Percentiles rank a stretch among this genome's conserved stretches.
Conservation (phyloP, 2,113 vertebrate species). For the Seriola aureovittata region DNA sequence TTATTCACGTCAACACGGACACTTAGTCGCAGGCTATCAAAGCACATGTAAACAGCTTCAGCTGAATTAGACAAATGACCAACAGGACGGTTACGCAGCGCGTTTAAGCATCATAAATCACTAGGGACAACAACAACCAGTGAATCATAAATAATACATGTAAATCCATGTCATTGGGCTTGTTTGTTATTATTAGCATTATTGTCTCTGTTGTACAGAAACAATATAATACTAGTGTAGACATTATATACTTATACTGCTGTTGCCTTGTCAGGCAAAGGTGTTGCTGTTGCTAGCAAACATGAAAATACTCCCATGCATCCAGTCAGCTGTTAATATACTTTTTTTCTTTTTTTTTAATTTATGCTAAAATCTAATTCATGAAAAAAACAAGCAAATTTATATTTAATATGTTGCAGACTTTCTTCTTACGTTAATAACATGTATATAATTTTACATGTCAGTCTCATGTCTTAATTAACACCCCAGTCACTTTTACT, state of each 20-base stretch:
- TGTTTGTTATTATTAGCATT: background rate
- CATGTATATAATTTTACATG: too few relatives aligned
- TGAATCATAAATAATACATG: background rate
- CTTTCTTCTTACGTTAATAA: too few relatives aligned
- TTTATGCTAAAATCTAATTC: too few relatives aligned
- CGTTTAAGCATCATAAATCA: background rate
- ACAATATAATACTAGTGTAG: background rate
- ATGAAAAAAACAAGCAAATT: too few relatives aligned
- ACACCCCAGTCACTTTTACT: too few relatives aligned
- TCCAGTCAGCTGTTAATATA: too few relatives aligned
- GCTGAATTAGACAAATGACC: background rate
- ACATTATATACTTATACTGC: background rate
- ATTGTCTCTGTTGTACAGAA: background rate
- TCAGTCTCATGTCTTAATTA: too few relatives aligned
- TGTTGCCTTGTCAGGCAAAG: too few relatives aligned
- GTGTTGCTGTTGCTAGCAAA: too few relatives aligned
- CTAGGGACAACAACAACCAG: background rate
- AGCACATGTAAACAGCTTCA: conserved; percentile 31
- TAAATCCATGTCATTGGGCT: background rate
- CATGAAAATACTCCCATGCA: too few relatives aligned
- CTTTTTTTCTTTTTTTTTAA: too few relatives aligned
- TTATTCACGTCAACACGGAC: conserved; percentile 27
- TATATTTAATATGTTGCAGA: too few relatives aligned
- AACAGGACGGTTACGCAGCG: background rate
- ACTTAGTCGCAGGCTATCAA: conserved; percentile 15